phyloP scores from a whole-genome alignment of 2,113 vertebrate species.

The Phylloscopus trochiloides region DNA sequence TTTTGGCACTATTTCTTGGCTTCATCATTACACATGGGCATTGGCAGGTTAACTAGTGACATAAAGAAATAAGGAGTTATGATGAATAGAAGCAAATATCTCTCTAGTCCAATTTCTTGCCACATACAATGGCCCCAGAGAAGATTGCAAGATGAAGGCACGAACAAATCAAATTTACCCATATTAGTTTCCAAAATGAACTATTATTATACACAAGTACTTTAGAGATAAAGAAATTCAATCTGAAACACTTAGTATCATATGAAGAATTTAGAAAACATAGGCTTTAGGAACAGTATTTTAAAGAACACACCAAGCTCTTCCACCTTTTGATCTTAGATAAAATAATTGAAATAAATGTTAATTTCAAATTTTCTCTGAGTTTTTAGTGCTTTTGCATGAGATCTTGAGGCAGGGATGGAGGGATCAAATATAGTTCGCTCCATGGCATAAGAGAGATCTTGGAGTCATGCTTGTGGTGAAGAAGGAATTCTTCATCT shows the following conservation, averaged over 20 bases:
- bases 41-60: not conserved
- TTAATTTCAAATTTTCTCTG: not conserved
- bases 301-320: not conserved
- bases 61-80: not conserved
- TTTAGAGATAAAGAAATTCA: not conserved
- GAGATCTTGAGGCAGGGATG: not conserved
- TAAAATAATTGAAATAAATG: not conserved
- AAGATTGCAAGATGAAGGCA: not conserved
- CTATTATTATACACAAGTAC: not conserved
- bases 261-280: not conserved
- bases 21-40: not conserved
- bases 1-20: not conserved
- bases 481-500: not conserved
- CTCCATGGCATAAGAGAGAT: not conserved
- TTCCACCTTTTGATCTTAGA: not conserved
- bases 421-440: not conserved
- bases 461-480: not conserved
- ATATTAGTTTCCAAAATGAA: not conserved
- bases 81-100: not conserved
- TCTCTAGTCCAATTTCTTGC: not conserved
- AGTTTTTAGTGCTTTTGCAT: not conserved
- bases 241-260: not conserved
- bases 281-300: not conserved
- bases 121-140: not conserved
- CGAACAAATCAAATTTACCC: not conserved